Evolutionary conservation across 1,140 invertebrate genomes (phyloP).

Genomic region (Samia ricini): DNA sequence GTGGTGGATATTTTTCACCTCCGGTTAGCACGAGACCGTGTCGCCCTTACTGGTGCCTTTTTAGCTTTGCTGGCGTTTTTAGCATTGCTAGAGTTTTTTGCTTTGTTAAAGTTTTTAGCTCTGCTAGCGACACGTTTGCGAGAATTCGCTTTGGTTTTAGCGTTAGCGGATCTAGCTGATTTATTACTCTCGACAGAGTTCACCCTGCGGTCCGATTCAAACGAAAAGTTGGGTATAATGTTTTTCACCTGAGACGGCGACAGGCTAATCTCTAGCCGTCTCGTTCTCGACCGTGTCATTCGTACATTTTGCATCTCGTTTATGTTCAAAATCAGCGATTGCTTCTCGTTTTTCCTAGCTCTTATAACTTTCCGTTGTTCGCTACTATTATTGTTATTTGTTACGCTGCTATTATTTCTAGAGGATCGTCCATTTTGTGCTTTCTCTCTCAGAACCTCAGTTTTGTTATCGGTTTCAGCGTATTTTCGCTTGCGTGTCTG

Average conservation of each 20-base stretch:
- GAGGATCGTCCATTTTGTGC: constrained; percentile 55
- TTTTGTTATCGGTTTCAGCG: constrained; percentile 48
- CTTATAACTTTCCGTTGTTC: constrained; percentile 40
- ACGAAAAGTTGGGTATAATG: constrained; percentile 46
- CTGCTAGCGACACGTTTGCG: constrained; percentile 15
- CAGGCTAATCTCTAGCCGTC: constrained; percentile 55
- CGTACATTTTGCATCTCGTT: constrained; percentile 37
- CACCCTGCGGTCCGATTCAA: constrained; percentile 55
- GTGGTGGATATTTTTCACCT: constrained; percentile 49
- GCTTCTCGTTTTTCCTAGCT: constrained; percentile 36
- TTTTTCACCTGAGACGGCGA: constrained; percentile 54
- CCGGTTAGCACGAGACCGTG: constrained; percentile 38
- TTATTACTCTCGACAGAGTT: constrained; percentile 45
- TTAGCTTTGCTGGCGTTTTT: constrained; percentile 24
- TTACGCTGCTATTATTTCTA: constrained; percentile 28
- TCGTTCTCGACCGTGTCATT: constrained; percentile 56
- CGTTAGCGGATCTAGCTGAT: constrained; percentile 20
- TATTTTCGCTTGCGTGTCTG: constrained; percentile 49
- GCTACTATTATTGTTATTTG: too few species aligned
- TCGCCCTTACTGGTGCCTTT: constrained; percentile 37
- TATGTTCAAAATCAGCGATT: constrained; percentile 26
- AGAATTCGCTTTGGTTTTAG: not conserved
- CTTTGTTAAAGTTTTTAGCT: too few species aligned
- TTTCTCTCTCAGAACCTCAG: constrained; percentile 61
- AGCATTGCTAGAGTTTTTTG: constrained; percentile 32